Conservation (phyloP, 2,888 invertebrate species). For the Julus scanicus region DNA sequence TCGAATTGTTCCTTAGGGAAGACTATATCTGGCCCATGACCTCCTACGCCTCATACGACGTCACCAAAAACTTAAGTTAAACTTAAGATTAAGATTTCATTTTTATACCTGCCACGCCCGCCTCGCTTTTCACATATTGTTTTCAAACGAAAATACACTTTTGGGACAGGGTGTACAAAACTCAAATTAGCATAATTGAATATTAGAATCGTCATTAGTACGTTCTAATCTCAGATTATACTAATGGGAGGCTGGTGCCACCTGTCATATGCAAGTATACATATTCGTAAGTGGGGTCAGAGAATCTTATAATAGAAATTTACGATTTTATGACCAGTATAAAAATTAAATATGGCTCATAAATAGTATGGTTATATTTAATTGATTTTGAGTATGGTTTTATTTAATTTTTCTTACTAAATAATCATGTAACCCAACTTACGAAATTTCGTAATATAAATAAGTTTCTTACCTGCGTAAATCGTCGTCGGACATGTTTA, state of each 20-base stretch:
- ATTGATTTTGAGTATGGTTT: too few species aligned
- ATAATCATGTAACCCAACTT: too few species aligned
- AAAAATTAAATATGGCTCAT: too few species aligned
- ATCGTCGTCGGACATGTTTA: conserved; percentile 19
- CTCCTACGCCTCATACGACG: background rate
- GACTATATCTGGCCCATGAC: background rate
- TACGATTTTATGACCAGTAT: too few species aligned
- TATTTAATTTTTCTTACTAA: too few species aligned
- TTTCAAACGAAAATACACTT: background rate
- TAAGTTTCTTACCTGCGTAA: background rate
- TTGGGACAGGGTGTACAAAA: background rate
- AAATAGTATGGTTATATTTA: too few species aligned
- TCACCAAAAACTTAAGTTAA: background rate
- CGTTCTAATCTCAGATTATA: background rate
- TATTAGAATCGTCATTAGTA: background rate
- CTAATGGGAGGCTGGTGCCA: background rate
- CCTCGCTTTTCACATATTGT: background rate
- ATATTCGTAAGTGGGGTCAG: too few species aligned
- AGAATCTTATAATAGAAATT: too few species aligned
- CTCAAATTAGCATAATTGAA: background rate
- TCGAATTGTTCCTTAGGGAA: background rate
- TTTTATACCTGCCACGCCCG: background rate
- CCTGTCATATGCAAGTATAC: background rate
- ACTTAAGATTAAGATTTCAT: background rate
- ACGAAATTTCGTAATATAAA: too few species aligned